Evolutionary conservation across 2,113 vertebrate species (phyloP).

Genomic region (Austrofundulus limnaeus): DNA sequence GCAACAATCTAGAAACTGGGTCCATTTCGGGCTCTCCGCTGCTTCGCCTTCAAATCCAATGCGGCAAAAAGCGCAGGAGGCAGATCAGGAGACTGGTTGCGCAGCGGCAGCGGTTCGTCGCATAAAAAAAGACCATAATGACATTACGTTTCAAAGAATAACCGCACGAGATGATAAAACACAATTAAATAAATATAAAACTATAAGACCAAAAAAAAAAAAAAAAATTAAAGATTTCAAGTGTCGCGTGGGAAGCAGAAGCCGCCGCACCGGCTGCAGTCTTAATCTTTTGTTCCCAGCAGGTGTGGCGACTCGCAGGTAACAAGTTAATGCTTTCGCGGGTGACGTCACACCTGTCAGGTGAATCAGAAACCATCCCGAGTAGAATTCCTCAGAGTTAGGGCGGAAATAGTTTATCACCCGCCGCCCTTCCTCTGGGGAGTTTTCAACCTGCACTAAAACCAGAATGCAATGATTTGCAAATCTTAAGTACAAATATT

Average conservation of each 20-base stretch:
- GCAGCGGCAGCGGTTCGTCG: slow-evolving; percentile 55
- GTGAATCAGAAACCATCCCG: background rate
- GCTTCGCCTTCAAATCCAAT: slow-evolving; percentile 60
- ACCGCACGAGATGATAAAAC: background rate
- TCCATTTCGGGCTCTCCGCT: slow-evolving; percentile 3
- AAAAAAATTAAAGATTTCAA: background rate
- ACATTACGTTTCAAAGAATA: background rate
- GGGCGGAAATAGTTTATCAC: no score
- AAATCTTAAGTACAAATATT: no score
- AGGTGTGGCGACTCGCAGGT: slow-evolving; percentile 48
- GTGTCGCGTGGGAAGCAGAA: background rate
- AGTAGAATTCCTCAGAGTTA: no score
- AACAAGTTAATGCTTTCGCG: slow-evolving; percentile 15
- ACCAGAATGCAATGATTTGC: no score
- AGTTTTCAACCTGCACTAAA: no score
- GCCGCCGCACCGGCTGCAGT: slow-evolving; percentile 8
- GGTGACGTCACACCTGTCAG: slow-evolving; percentile 1
- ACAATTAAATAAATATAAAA: background rate
- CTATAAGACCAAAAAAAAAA: no score
- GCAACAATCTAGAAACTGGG: slow-evolving; percentile 5
- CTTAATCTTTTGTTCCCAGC: slow-evolving; percentile 33
- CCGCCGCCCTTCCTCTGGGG: no score
- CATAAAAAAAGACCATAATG: no score
- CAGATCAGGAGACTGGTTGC: slow-evolving; percentile 29
- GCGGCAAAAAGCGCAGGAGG: slow-evolving; percentile 59